A percentile compares a stretch with the other conserved stretches of the same genome.
These are phyloP conservation scores for Microcebus griseorufus DNA, from an alignment of 2,113 vertebrate species.

Conservation along the genomic window DNA sequence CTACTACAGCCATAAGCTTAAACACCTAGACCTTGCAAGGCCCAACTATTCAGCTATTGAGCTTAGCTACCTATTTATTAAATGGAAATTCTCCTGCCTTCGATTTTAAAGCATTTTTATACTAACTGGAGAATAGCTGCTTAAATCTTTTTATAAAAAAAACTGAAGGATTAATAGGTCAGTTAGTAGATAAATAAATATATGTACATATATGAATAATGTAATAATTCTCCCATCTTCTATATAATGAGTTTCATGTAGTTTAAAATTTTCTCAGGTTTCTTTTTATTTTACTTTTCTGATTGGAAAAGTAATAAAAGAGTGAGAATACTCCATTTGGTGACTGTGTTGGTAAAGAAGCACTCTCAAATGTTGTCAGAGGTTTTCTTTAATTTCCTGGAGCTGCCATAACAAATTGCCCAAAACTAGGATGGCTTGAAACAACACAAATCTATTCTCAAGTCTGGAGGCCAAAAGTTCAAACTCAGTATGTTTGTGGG, in stretches of 20 bases:
- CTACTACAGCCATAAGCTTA: background rate
- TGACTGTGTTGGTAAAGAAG: background rate
- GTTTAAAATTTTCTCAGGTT: background rate
- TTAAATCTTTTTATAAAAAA: background rate
- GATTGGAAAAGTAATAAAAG: background rate
- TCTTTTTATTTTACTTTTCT: background rate
- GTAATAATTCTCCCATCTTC: background rate
- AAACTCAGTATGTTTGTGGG: background rate
- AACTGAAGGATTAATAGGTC: background rate
- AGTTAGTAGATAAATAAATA: background rate
- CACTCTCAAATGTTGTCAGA: background rate
- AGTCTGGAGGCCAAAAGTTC: background rate
- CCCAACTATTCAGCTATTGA: background rate
- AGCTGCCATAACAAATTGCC: background rate
- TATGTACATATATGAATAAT: background rate
- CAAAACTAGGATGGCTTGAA: background rate
- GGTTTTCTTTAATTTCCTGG: background rate
- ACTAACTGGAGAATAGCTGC: background rate
- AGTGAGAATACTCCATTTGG: background rate
- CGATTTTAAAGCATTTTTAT: background rate
- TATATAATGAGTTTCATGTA: background rate
- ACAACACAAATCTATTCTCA: background rate
- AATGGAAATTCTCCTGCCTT: conserved; percentile 9
- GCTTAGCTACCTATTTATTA: background rate
- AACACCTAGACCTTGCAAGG: background rate